Conservation (phyloP, 2,113 vertebrate genomes). For the Psophia crepitans region DNA sequence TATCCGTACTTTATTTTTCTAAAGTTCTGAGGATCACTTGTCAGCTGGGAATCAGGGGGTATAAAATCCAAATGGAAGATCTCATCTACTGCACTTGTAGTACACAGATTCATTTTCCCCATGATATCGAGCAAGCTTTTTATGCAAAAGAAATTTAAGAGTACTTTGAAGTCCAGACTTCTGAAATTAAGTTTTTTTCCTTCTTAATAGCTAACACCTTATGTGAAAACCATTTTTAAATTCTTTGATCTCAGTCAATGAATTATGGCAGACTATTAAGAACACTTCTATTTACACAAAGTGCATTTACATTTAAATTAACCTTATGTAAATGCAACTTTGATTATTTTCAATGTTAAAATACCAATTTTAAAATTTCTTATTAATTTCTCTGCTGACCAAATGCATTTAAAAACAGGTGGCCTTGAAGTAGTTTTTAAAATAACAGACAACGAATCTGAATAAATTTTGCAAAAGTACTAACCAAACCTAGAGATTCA, state of each 20-base stretch:
- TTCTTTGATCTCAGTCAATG: not conserved
- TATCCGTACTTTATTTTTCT: not conserved
- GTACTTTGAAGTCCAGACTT: not conserved
- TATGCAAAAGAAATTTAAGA: not conserved
- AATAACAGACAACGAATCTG: not conserved
- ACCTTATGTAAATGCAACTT: constrained; percentile 36
- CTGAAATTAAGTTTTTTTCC: not conserved
- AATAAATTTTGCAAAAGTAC: not conserved
- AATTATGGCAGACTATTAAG: constrained; percentile 9
- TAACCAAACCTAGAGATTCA: not conserved
- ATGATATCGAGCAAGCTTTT: not conserved
- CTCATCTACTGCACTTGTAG: not conserved
- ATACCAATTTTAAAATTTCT: not conserved
- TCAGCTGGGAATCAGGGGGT: not conserved
- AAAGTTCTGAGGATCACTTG: not conserved
- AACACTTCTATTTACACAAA: constrained; percentile 33
- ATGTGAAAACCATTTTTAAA: not conserved
- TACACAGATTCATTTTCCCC: not conserved
- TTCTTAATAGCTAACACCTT: not conserved
- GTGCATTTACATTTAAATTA: constrained; percentile 54
- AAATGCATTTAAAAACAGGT: not conserved
- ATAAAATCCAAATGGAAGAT: not conserved
- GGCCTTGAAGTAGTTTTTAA: not conserved
- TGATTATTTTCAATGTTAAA: not conserved
- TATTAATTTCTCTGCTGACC: not conserved